Conservation (phyloP, 1,140 invertebrate species). For the Aleiodes sp. region DNA sequence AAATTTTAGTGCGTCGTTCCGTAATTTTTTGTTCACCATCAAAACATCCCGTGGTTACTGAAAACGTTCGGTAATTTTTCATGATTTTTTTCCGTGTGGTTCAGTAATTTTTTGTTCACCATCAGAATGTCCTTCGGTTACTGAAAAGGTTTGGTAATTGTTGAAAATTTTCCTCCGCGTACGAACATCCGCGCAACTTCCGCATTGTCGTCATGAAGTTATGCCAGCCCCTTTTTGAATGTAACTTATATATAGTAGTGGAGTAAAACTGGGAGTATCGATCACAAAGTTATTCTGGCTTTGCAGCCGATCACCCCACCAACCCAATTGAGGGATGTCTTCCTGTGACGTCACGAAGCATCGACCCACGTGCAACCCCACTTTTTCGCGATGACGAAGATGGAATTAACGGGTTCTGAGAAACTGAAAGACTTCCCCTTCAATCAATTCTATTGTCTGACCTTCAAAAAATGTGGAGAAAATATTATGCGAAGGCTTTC, state of each 20-base stretch:
- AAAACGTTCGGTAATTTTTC: too few relatives aligned
- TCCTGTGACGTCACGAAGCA: slow-evolving; percentile 8
- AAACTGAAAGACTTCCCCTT: slow-evolving; percentile 5
- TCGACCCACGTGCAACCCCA: background rate
- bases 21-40: too few relatives aligned
- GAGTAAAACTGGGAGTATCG: background rate
- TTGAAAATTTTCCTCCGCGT: background rate
- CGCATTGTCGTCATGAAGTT: slow-evolving; percentile 15
- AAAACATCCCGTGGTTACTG: too few relatives aligned
- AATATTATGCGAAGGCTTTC: background rate
- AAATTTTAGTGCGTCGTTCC: too few relatives aligned
- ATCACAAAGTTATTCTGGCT: background rate
- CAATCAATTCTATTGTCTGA: background rate
- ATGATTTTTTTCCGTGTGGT: too few relatives aligned
- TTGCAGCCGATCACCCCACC: slow-evolving; percentile 5
- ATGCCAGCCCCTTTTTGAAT: background rate
- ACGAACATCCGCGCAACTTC: slow-evolving; percentile 19
- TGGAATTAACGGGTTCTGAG: background rate
- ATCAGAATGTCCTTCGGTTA: too few relatives aligned
- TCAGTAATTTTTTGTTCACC: too few relatives aligned
- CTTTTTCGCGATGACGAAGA: background rate
- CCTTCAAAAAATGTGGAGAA: background rate
- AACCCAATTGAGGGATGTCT: slow-evolving; percentile 13
- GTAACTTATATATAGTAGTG: background rate
- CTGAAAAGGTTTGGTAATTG: background rate